Percentiles rank a stretch among this genome's conserved stretches.
Conservation (phyloP, 2,888 invertebrate species). For the Mesorhabditis belari region DNA sequence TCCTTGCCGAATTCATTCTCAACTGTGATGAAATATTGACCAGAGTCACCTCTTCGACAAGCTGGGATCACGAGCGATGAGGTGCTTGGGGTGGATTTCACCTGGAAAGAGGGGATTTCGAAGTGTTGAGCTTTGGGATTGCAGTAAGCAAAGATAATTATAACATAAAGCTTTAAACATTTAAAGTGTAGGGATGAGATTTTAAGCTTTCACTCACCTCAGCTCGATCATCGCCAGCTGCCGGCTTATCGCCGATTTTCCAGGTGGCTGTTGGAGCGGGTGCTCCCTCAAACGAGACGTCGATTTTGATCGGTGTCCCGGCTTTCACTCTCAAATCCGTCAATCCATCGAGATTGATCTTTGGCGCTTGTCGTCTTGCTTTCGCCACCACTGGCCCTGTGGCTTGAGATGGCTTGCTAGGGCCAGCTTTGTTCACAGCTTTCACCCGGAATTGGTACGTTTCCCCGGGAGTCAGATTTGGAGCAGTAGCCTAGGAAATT, state of each 20-base stretch:
- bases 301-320: constrained; percentile 82
- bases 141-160: no score
- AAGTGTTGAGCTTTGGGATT: no score
- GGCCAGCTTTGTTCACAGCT: constrained; percentile 72
- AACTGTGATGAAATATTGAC: constrained; percentile 76
- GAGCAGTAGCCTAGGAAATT: constrained; percentile 76
- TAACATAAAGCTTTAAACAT: no score
- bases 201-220: no score
- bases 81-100: constrained; percentile 57
- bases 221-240: constrained; percentile 69
- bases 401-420: constrained; percentile 79
- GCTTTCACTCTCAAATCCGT: constrained; percentile 85
- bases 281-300: constrained; percentile 86
- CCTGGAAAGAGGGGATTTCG: no score
- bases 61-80: constrained; percentile 40
- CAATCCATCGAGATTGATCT: constrained; percentile 77
- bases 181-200: no score
- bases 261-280: constrained; percentile 85
- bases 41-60: constrained; percentile 66
- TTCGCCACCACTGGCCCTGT: constrained; percentile 79
- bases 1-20: constrained; percentile 88
- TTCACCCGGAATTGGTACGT: constrained; percentile 74
- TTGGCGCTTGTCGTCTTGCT: constrained; percentile 67
- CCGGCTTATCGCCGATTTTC: constrained; percentile 67
- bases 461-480: constrained; percentile 79